Percentiles rank a stretch among this genome's conserved stretches.
phyloP scores from a whole-genome alignment of 2,113 vertebrate species.

The Bubo scandiacus region DNA sequence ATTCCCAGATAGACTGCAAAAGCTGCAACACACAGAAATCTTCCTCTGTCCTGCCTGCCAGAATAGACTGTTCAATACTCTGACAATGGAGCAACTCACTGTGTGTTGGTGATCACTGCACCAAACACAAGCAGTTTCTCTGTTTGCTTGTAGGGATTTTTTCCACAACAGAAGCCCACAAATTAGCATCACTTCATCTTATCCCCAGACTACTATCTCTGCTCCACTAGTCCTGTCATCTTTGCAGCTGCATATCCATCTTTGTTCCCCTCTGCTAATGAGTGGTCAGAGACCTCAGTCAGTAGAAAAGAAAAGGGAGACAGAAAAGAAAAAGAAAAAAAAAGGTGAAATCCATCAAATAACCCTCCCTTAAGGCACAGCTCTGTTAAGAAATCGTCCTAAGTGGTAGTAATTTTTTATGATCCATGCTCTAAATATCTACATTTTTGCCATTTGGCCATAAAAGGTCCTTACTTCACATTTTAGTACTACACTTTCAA shows the following conservation, averaged over 20 bases:
- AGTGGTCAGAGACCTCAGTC: not conserved
- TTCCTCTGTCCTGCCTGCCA: not conserved
- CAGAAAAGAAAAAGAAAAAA: not conserved
- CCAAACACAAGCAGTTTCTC: not conserved
- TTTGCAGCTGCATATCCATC: not conserved
- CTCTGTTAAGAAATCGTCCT: not conserved
- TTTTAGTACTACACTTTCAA: not conserved
- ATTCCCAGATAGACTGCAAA: not conserved
- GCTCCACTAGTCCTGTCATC: not conserved
- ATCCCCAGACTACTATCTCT: not conserved
- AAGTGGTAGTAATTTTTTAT: not conserved
- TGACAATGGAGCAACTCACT: not conserved
- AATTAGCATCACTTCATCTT: not conserved
- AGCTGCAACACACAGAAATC: not conserved
- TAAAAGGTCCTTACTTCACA: not conserved
- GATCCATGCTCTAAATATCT: not conserved
- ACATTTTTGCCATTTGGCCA: not conserved
- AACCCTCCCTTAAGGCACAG: not conserved
- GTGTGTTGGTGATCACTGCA: not conserved
- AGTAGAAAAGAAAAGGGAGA: not conserved
- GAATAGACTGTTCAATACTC: not conserved
- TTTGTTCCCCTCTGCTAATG: not conserved
- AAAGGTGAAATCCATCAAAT: not conserved
- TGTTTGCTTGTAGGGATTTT: not conserved
- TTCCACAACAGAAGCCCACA: not conserved